Percentiles rank a stretch among this genome's conserved stretches.
Conservation (phyloP, 1,140 invertebrate genomes). For the Popillia japonica region DNA sequence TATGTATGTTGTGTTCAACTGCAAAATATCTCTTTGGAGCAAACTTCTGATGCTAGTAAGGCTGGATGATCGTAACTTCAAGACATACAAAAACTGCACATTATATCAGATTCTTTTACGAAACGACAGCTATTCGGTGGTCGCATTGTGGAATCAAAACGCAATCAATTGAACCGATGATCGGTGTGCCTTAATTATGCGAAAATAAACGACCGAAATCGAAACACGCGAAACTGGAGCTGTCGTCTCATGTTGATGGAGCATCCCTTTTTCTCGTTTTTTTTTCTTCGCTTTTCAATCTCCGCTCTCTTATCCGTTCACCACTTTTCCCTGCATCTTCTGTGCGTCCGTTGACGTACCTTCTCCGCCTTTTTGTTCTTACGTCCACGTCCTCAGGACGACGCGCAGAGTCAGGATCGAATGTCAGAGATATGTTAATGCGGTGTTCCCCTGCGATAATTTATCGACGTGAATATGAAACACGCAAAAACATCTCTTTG, state of each 20-base stretch:
- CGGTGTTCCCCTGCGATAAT: slow-evolving; percentile 17
- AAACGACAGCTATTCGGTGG: background rate
- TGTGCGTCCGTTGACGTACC: background rate
- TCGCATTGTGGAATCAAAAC: background rate
- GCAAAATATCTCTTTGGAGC: no score
- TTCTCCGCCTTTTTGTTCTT: background rate
- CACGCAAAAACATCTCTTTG: slow-evolving; percentile 33
- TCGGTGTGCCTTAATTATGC: slow-evolving; percentile 17
- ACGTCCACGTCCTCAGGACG: slow-evolving; percentile 18
- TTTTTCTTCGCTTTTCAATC: slow-evolving; percentile 11
- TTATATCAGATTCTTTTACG: background rate
- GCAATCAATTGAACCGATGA: slow-evolving; percentile 9
- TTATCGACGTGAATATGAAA: slow-evolving; percentile 34
- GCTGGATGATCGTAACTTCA: background rate
- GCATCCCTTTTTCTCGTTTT: background rate
- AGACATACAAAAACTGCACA: slow-evolving; percentile 9
- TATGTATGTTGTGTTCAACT: no score
- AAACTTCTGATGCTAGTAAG: no score
- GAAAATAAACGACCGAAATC: slow-evolving; percentile 14
- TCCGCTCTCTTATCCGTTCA: background rate
- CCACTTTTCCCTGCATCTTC: background rate
- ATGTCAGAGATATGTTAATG: slow-evolving; percentile 30
- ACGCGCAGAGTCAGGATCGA: slow-evolving; percentile 25
- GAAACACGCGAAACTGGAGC: slow-evolving; percentile 8
- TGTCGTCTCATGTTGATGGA: background rate